Evolutionary conservation across 2,888 invertebrate species (phyloP).

Genomic region (Griposia aprilina): DNA sequence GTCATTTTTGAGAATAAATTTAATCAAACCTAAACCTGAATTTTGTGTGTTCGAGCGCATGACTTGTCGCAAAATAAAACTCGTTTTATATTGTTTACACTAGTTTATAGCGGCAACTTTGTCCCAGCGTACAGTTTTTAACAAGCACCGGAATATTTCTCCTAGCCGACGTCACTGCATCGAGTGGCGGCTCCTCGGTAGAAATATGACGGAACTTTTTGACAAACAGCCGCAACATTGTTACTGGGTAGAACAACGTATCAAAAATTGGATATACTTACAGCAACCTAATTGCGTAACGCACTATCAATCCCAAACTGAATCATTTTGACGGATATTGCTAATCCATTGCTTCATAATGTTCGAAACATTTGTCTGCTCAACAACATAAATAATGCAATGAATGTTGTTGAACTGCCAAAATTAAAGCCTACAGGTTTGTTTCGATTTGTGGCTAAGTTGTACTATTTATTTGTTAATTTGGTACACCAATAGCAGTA

Average conservation of each 20-base stretch:
- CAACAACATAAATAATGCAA: too few relatives aligned
- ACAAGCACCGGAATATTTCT: slow-evolving; percentile 9
- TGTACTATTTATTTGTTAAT: background rate
- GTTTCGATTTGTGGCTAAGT: background rate
- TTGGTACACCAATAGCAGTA: background rate
- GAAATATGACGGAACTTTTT: slow-evolving; percentile 6
- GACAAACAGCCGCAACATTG: slow-evolving; percentile 1
- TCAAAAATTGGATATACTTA: background rate
- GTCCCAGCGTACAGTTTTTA: slow-evolving; percentile 1
- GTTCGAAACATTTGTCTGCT: too few relatives aligned
- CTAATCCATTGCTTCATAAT: too few relatives aligned
- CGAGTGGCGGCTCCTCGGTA: background rate
- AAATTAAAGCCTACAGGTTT: background rate
- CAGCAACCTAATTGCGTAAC: too few relatives aligned
- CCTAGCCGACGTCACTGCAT: background rate
- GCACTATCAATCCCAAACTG: too few relatives aligned
- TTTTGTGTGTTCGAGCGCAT: background rate
- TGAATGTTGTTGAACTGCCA: too few relatives aligned
- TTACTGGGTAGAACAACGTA: background rate
- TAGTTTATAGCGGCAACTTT: slow-evolving; percentile 2
- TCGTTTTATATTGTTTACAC: background rate
- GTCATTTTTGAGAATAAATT: too few relatives aligned
- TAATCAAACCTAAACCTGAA: background rate
- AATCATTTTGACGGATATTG: too few relatives aligned
- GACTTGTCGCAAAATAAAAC: background rate